These are phyloP conservation scores for Coelopa pilipes DNA, from an alignment of 2,888 invertebrate species.

Conservation along the genomic window DNA sequence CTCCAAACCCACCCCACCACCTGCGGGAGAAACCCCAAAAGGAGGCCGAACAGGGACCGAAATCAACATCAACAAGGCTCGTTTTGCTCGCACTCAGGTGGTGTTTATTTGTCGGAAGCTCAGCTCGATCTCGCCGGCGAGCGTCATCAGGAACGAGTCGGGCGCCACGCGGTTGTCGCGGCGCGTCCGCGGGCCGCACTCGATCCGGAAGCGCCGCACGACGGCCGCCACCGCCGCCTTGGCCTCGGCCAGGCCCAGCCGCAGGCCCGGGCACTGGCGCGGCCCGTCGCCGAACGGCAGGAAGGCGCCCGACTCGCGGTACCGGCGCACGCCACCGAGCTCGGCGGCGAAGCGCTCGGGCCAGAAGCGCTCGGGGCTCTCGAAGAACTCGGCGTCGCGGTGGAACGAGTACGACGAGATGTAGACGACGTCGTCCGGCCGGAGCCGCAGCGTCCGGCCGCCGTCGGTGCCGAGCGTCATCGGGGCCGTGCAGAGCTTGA, in stretches of 20 bases:
- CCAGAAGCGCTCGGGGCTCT: conserved; percentile 51
- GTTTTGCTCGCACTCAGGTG: background rate
- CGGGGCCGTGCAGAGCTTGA: conserved; percentile 50
- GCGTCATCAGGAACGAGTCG: conserved; percentile 49
- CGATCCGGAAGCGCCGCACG: conserved; percentile 53
- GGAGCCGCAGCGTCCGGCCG: conserved; percentile 47
- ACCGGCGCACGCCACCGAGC: conserved; percentile 50
- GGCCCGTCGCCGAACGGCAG: conserved; percentile 59
- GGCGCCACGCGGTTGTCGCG: conserved; percentile 54
- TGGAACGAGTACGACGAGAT: conserved; percentile 62
- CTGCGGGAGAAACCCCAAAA: background rate
- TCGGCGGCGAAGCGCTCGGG: conserved; percentile 54
- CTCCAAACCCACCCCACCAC: background rate
- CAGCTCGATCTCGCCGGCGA: conserved; percentile 50
- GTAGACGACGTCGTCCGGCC: conserved; percentile 54
- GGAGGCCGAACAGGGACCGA: background rate
- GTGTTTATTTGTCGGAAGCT: conserved; percentile 40
- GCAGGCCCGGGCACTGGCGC: conserved; percentile 57
- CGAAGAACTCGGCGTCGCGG: conserved; percentile 52
- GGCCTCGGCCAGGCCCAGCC: conserved; percentile 54
- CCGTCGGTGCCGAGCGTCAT: conserved; percentile 42
- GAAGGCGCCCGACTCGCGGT: conserved; percentile 52
- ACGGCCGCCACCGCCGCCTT: conserved; percentile 56
- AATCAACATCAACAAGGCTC: background rate
- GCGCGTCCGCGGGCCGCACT: conserved; percentile 48